Base-by-base conservation (phyloP, 2,888 invertebrate species). In the Eristalis tenax region DNA sequence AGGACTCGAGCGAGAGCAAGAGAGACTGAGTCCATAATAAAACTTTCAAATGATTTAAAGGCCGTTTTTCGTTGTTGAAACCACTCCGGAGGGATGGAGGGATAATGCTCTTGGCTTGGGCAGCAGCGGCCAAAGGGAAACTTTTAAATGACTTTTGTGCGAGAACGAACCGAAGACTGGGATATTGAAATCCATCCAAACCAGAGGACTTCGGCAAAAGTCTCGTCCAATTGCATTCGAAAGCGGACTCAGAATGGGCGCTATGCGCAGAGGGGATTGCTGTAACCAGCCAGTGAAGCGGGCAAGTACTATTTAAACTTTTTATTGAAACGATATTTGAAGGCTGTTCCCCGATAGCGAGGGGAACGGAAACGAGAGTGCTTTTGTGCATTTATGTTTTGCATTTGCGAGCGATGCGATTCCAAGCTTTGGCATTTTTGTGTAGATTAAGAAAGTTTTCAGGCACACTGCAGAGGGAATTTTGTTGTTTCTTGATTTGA, bases 21-120 rank as follows among this genome's bases (percentile, higher is more conserved):
- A 43, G 40, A 43, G 13, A 15, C 15, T 8, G 71, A 69, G 74
- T 86, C 75, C 75, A 86, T 86, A 83, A 86, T 83, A 86, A 83
- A 87, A 87, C 83, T 87, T 87, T 87, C 76, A 64, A 83, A 87
- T 87, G 73, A 83, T 83, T 83, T 83, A 83, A 87, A 87, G 83
- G 83, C 83, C 75, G 74, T 50, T 86, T 78, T 74, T 64, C 56
- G 69, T 64, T 63, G 43, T 61, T 43, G 32, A 71, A 75, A 50
- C 15, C 43, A 4, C 18, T 69, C 28, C 5, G 23, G 35, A 15
- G 22, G 35, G 35, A 13, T 5, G 18, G 28, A 13, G n/a, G 28
- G 2, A 63, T n/a, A 56, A 35, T 10, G 18, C 35, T 23, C 68
- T 1, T 22, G 22, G 57, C 28, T 11, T 22, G 63, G 18, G 35